Percentiles rank a stretch among this genome's conserved stretches.
Evolutionary conservation across 2,113 vertebrate species (phyloP).

Genomic region (Aegypius monachus): DNA sequence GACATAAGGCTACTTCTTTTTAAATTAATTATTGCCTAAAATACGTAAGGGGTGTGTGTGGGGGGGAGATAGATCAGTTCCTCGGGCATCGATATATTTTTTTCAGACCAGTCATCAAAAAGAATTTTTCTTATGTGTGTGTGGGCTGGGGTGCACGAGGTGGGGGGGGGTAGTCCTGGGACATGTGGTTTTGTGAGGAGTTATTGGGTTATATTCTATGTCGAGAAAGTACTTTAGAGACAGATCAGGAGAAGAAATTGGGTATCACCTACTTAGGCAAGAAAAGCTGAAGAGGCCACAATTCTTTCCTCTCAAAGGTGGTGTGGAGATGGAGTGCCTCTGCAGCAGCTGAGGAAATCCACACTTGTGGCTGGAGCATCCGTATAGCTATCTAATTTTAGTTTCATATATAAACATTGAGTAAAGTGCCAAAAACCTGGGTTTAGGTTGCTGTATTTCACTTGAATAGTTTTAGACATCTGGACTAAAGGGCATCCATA

Average conservation of each 20-base stretch:
- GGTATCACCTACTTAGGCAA: neutral
- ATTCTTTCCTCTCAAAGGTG: neutral
- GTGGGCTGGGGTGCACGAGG: neutral
- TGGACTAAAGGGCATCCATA: slow-evolving; percentile 30
- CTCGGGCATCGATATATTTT: accelerated
- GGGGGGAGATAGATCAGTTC: neutral
- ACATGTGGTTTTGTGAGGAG: neutral
- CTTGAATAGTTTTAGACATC: neutral
- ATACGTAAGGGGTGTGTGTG: accelerated
- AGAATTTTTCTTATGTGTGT: neutral
- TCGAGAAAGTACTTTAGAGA: neutral
- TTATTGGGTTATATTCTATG: neutral
- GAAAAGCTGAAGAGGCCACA: neutral
- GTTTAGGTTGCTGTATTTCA: neutral
- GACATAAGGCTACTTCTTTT: neutral
- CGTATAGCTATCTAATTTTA: neutral
- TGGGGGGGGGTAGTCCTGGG: accelerated
- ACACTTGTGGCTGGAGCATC: neutral
- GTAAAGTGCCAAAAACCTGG: neutral
- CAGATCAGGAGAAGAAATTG: neutral
- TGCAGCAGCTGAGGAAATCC: neutral
- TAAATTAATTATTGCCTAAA: neutral
- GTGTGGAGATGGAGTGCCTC: neutral
- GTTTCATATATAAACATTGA: neutral
- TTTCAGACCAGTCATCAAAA: neutral